Conservation (phyloP, 2,888 invertebrate species). For the Limnephilus auricula region DNA sequence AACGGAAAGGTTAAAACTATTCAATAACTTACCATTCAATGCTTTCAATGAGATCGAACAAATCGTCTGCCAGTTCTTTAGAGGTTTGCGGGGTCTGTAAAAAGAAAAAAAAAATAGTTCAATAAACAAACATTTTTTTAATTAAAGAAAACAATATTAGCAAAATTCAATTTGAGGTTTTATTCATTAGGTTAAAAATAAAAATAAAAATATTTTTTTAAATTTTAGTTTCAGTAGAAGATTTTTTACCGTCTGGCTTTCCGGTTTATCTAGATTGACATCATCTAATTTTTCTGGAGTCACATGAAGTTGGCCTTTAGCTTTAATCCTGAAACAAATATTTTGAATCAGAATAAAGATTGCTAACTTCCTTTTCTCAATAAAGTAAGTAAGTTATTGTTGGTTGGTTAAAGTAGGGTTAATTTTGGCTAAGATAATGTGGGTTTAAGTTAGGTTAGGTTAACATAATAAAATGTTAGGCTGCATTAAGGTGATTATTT, state of each 20-base stretch:
- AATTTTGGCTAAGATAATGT: too few relatives aligned
- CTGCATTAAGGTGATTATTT: too few relatives aligned
- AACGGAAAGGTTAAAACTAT: background rate
- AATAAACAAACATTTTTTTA: too few relatives aligned
- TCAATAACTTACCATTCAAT: constrained; percentile 72
- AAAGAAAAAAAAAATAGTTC: background rate
- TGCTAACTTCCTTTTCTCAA: background rate
- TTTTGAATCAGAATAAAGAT: background rate
- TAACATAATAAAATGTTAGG: too few relatives aligned
- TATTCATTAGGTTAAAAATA: too few relatives aligned
- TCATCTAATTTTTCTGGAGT: background rate
- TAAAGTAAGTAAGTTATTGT: background rate
- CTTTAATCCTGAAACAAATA: constrained; percentile 11
- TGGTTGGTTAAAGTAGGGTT: background rate
- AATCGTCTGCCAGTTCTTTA: constrained; percentile 72
- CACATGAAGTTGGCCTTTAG: background rate
- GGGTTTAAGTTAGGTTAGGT: too few relatives aligned
- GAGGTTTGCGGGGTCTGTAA: constrained; percentile 66
- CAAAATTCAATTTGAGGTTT: too few relatives aligned
- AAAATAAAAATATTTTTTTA: background rate
- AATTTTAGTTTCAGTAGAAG: background rate
- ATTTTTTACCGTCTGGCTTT: background rate
- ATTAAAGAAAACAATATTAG: too few relatives aligned
- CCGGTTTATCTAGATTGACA: background rate
- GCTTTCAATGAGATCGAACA: constrained; percentile 71